Base-by-base conservation (phyloP, 2,888 invertebrate genomes). In the Oxycera nigricornis region DNA sequence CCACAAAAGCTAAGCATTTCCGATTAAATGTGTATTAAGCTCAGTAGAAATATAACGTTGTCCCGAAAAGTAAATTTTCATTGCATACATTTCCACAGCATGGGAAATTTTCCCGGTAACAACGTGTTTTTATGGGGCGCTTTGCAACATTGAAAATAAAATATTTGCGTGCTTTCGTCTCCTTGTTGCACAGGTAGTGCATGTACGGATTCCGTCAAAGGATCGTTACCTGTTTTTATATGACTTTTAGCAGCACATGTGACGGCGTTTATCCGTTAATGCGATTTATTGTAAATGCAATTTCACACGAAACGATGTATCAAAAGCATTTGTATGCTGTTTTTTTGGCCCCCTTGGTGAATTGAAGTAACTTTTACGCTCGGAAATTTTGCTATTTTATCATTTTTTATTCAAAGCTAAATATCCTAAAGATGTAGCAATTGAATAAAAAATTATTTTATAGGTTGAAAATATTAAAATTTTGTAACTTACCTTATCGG, bases 271-370 rank as follows among this genome's bases (percentile, higher is more conserved):
- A 17, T 17, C 26, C 24, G 67, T 6, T 26, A 50, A 68, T 68
- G 67, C 67, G 50, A n/a, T 68, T 68, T 24, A 50, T 28, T 22
- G 46, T 28, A 68, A 68, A 68, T 46, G 28, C 50, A 30, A 68
- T 68, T 68, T 46, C 20, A 50, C 7, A 31, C 31, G 61, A n/a
- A n/a, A 28, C 11, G 26, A 7, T 35, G 61, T 46, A n/a, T 46
- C 2, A 31, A 57, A 31, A 61, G 61, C 28, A 28, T 31, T 30
- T 61, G n/a, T 9, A 31, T 61, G 61, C 61, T 61, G n/a, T 61
- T 6, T 35, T 35, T 35, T 35, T 11, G 11, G 35, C 35, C 35
- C 7, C 35, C 35, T 35, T 35, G 11, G 35, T 35, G 35, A 11
- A 35, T 7, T 35, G 6, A 35, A 7, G n/a, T n/a, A n/a, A 35